Conservation (phyloP, 1,140 invertebrate genomes). For the Rhagoletis zephyria region DNA sequence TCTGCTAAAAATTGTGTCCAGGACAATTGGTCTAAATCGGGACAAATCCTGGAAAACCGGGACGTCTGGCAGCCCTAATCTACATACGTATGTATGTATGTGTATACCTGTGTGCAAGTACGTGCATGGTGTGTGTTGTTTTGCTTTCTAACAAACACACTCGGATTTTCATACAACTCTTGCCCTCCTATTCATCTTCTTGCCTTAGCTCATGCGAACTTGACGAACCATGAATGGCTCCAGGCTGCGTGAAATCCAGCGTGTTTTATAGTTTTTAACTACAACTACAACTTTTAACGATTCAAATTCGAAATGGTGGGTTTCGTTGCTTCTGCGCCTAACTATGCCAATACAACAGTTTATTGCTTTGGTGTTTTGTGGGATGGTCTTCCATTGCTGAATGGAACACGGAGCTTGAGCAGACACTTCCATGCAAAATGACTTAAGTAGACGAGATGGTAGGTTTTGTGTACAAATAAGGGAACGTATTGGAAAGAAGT, state of each 20-base stretch:
- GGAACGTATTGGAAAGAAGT: not conserved
- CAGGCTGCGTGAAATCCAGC: not conserved
- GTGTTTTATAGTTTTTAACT: not conserved
- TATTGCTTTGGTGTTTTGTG: not conserved
- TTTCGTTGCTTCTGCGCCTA: not conserved
- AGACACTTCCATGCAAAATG: not conserved
- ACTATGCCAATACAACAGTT: not conserved
- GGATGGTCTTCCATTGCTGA: not conserved
- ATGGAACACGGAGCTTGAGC: not conserved
- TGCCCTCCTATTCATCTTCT: not conserved
- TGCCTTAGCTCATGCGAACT: not conserved
- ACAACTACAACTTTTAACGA: constrained; percentile 23
- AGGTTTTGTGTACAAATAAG: not conserved
- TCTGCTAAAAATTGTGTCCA: no score
- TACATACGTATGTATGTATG: not conserved
- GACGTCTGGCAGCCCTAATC: not conserved
- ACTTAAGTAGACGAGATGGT: not conserved
- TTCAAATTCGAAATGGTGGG: not conserved
- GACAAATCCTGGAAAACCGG: no score
- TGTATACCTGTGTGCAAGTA: not conserved
- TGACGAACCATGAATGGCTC: not conserved
- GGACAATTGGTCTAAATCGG: no score
- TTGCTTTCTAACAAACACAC: not conserved
- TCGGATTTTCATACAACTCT: no score
- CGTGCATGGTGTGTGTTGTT: not conserved